These are phyloP conservation scores for Agrochola macilenta DNA, from an alignment of 2,888 invertebrate species.

Conservation along the genomic window DNA sequence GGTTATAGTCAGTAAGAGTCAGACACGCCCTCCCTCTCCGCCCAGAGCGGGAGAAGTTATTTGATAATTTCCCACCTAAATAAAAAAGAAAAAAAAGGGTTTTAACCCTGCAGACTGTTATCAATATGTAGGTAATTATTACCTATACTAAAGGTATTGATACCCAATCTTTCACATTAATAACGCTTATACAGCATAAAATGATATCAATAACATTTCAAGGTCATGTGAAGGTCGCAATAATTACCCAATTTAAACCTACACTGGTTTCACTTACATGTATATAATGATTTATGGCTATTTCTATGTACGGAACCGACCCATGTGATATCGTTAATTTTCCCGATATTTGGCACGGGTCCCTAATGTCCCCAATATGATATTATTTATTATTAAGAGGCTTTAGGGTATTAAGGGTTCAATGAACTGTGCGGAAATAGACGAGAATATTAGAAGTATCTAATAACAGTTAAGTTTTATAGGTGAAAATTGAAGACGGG, in stretches of 20 bases:
- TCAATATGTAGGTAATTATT: neutral
- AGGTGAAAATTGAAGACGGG: too few species aligned
- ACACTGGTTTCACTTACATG: constrained; percentile 25
- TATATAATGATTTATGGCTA: constrained; percentile 28
- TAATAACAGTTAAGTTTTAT: too few species aligned
- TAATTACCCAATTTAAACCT: constrained; percentile 28
- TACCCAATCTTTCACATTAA: constrained; percentile 2
- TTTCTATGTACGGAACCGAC: constrained; percentile 6
- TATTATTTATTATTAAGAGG: constrained; percentile 16
- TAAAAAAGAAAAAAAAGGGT: too few species aligned
- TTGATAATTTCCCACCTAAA: too few species aligned
- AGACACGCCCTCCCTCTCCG: too few species aligned
- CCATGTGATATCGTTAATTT: constrained; percentile 32
- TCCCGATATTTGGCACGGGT: constrained; percentile 20
- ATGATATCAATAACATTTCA: constrained; percentile 19
- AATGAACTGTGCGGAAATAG: constrained; percentile 3
- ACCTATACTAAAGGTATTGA: neutral
- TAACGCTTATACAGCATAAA: constrained; percentile 5
- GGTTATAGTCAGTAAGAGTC: too few species aligned
- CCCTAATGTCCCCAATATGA: constrained; percentile 17
- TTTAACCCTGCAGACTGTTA: neutral
- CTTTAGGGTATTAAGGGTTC: constrained; percentile 4
- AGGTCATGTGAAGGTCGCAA: constrained; percentile 1
- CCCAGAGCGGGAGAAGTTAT: too few species aligned
- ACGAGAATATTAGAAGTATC: neutral